Evolutionary conservation across 30 jellyfish, hydroid and myxozoan genomes (phyloP), one percentile per base, ranked within the genome.

Genomic region (Aurelia coerulea): DNA sequence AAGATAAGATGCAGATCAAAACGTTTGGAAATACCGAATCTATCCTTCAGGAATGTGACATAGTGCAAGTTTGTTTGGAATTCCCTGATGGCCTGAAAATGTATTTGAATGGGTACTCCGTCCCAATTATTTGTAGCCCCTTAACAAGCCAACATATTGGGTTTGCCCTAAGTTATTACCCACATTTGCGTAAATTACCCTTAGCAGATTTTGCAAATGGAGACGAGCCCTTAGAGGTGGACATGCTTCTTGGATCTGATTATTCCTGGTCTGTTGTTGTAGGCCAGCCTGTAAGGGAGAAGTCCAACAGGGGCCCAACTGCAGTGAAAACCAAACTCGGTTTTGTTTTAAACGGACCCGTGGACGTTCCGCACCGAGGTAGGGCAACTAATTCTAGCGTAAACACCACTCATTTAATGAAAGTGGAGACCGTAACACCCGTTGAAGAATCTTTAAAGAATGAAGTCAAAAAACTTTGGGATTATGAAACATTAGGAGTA

Each of bases 391-490:
- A 70, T 70, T 33, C 31, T 34, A 23, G 64, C 34, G 3, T 19
- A 9, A 33, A 34, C 13, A 32, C 31, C 32, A 70, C 56, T 16
- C 19, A 2, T 32, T 2, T 5, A 8, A 32, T 62, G 86, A 1
- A 75, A 0, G 68, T 62, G 29, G 18, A 10, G 46, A 34, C 49
- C n/a, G 52, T 23, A 0, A 12, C 15, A 3, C 29, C 18, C 14
- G 53, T 2, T 0, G 78, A 53, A 1, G 76, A 51, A 0, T 0
- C 3, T 1, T 33, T 82, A 37, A 18, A 0, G 46, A 2, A 23
- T 6, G 78, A 66, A 19, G 5, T 82, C 2, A 8, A 19, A 2
- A 5, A 4, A 2, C 70, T 82, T 32, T 81, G 91, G 91, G 91
- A 81, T 35, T 1, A 50, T 0, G 91, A 81, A 1, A 5, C 87